These are phyloP conservation scores for Cisticola juncidis DNA, from an alignment of 2,113 vertebrate genomes.

Conservation along the genomic window DNA sequence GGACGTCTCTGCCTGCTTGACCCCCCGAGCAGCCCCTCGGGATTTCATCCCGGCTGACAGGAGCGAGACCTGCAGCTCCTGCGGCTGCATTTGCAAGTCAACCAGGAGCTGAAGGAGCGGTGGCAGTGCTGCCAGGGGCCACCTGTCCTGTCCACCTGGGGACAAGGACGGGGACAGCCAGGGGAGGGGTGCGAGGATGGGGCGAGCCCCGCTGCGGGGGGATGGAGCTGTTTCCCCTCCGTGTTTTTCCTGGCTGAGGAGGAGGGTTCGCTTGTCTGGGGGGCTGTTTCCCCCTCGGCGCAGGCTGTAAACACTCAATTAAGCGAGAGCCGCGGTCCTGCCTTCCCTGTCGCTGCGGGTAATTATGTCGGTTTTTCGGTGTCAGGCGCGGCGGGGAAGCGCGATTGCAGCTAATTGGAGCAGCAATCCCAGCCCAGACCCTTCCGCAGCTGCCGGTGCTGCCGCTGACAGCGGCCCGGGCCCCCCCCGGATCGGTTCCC, in stretches of 20 bases:
- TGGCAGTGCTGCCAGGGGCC: background rate
- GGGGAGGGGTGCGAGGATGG: accelerated
- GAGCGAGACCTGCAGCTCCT: background rate
- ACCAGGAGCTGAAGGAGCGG: background rate
- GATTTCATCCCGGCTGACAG: background rate
- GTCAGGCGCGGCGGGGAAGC: conserved; percentile 61
- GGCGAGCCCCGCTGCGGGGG: background rate
- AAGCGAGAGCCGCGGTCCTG: conserved; percentile 41
- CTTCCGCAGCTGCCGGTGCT: conserved; percentile 25
- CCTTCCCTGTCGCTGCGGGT: conserved; percentile 57
- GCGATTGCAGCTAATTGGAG: conserved; percentile 64
- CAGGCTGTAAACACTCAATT: conserved; percentile 69
- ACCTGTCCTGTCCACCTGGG: background rate
- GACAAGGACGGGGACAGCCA: background rate
- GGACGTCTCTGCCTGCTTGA: accelerated
- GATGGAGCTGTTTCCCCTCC: background rate
- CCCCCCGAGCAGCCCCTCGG: background rate
- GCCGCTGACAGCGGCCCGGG: background rate
- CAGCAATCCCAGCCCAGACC: conserved; percentile 15
- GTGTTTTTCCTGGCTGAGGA: background rate
- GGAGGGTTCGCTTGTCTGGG: background rate
- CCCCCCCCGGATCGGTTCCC: background rate
- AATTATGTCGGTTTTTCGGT: conserved; percentile 68
- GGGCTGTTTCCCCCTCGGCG: background rate
- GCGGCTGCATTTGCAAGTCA: conserved; percentile 8